Evolutionary conservation across 1,140 invertebrate species (phyloP), one percentile per base, ranked within the genome.

Genomic region (Galleria mellonella): DNA sequence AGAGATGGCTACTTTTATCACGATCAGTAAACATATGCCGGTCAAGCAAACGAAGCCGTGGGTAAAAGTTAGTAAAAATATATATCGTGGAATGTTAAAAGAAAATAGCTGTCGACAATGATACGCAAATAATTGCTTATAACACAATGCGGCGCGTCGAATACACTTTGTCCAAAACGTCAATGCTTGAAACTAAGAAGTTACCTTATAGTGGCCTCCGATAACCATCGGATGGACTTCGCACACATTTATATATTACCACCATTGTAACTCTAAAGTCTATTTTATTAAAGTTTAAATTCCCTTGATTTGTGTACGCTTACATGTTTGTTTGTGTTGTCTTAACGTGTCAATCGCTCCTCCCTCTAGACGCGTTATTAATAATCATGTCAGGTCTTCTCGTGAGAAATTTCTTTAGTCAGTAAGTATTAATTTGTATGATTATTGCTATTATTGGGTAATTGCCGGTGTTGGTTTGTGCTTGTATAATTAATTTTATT

Each of bases 301-400:
- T 15, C 7, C n/a, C 12, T 17, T 9, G 9, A 11, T 32, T 32
- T 9, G 9, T 8, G 10, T 31, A 12, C 32, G 14, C 15, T 11
- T 2, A 29, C 13, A n/a, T 12, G 0, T 41, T 47, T 53, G 56
- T 51, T 49, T 40, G 47, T 55, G 42, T 57, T 67, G 56, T 69
- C 76, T 76, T 81, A 71, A 78, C 55, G 74, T 76, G 76, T 81
- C 77, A 73, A 82, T 71, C 69, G 72, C 69, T 55, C 64, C 72
- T 78, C 62, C 72, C 63, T 47, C 57, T 43, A 49, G 45, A 65
- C 48, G 55, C 49, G 58, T 64, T 74, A 72, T 79, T 79, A 78
- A 82, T 72, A 82, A 82, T 69, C 63, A 72, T 73, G 74, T 74
- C 72, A 76, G 72, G n/a, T 72, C 57, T 53, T 29, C 55, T 61